Evolutionary conservation across 1,140 invertebrate species (phyloP), one percentile per base, ranked within the genome.

Genomic region (Oreohelix idahoensis): DNA sequence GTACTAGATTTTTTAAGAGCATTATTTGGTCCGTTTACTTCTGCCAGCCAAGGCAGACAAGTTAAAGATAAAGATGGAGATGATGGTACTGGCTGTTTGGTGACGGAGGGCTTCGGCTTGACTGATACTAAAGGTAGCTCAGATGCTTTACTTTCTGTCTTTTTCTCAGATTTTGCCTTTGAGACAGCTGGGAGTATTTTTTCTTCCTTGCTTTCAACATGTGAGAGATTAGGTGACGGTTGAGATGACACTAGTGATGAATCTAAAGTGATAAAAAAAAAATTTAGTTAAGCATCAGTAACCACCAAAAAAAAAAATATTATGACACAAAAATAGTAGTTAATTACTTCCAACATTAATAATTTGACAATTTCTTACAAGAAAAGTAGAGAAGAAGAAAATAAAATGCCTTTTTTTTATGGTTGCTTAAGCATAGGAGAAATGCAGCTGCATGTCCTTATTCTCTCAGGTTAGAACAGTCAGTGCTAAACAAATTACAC

Each of bases 31-130:
- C 29, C 63, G 32, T 35, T 66, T 32, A n/a, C 5, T 32, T 35
- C 63, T 32, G n/a, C 20, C n/a, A 66, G n/a, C 63, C 63, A 66
- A 8, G 63, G 63, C 29, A 66, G 63, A 32, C 10, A 66, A 32
- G 63, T 66, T 66, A 66, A 66, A 29, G 63, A 66, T 23, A 66
- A 23, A 66, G 63, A 66, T 32, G 29, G 29, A 66, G 63, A 66
- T 23, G 51, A 58, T 58, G 53, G 53, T 20, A 58, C 10, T 66
- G 51, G 2, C 23, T 66, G 63, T 32, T 66, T 66, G 63, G 2
- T 66, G 63, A 17, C 29, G 32, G 17, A 2, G 2, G 63, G 63
- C 32, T 66, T 66, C 0, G 63, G 29, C 29, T 66, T 66, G 5
- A 66, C 63, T 32, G n/a, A 8, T 0, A 8, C 29, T 32, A 5